Evolutionary conservation across 2,113 vertebrate genomes (phyloP), one percentile per base, ranked within the genome.

Genomic region (Saguinus midas): DNA sequence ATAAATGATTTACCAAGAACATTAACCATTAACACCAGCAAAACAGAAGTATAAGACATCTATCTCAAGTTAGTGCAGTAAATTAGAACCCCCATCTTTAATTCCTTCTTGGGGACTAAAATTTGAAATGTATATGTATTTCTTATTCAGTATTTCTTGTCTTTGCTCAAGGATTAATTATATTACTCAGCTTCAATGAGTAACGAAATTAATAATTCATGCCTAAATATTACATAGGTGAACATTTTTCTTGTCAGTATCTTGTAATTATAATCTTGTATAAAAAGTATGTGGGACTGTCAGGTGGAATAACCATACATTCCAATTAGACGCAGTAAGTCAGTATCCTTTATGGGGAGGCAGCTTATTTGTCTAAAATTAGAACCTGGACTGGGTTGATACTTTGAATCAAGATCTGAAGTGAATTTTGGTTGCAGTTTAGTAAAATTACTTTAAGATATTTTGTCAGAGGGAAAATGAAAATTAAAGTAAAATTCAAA

Each of bases 171-270:
- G 27, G 57, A 89, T 83, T 90, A 52, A 96, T 83, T 98, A 64
- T 85, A 27, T 92, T 57, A 37, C n/a, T 95, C 50, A 81, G 12
- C 86, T 8, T 94, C 27, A 79, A 16, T 92, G 55, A 92, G 79
- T 94, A 73, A 57, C 35, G 81, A 97, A 90, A 79, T 82, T 95
- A 94, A 94, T 93, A 85, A 75, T 48, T 96, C 90, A 86, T 95
- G 37, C 17, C n/a, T 92, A 80, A 57, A 68, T 87, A 89, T 76
- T 87, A 86, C 37, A 78, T 12, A 94, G 3, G 75, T 82, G 52
- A 88, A 75, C 18, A 20, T 89, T 86, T 94, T 79, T 48, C 12
- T 8, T 80, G 29, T 94, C 88, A 79, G 17, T 91, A 66, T 78
- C 13, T 78, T 93, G 1, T 92, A 97, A 86, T 89, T 89, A 95